Evolutionary conservation across 2,113 vertebrate genomes (phyloP).

Genomic region (Bostrychus sinensis): DNA sequence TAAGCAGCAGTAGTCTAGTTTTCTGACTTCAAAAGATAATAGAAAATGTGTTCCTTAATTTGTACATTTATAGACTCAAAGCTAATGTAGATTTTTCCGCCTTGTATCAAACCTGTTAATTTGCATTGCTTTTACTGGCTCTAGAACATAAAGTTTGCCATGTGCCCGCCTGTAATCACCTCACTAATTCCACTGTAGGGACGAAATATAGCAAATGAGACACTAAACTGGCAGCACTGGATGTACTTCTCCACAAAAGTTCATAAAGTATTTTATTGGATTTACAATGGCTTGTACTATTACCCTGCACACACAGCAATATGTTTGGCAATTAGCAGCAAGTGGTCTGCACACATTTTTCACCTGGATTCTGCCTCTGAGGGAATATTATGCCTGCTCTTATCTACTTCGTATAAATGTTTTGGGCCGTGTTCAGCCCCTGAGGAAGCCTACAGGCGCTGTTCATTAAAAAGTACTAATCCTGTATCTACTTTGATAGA

Average conservation of each 20-base stretch:
- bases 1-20: too few species aligned
- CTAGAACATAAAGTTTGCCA: not conserved
- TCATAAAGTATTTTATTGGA: conserved; percentile 5
- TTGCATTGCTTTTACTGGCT: not conserved
- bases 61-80: too few species aligned
- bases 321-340: conserved; percentile 11
- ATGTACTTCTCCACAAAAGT: conserved; percentile 1
- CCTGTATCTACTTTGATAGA: not conserved
- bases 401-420: conserved; percentile 7
- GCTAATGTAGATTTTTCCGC: too few species aligned
- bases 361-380: conserved; percentile 7
- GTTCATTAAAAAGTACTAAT: conserved; percentile 1
- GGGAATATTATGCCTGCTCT: not conserved
- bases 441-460: not conserved
- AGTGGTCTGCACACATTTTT: not conserved
- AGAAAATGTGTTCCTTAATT: too few species aligned
- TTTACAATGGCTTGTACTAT: not conserved
- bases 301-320: conserved; percentile 4
- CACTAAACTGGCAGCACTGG: not conserved
- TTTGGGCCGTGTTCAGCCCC: conserved; percentile 1
- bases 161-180: not conserved
- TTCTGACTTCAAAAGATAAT: too few species aligned
- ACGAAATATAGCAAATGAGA: conserved; percentile 1
- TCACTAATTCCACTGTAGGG: not conserved
- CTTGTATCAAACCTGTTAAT: not conserved